These are phyloP conservation scores for Hypsopygia costalis DNA, from an alignment of 2,888 invertebrate species.

Conservation along the genomic window DNA sequence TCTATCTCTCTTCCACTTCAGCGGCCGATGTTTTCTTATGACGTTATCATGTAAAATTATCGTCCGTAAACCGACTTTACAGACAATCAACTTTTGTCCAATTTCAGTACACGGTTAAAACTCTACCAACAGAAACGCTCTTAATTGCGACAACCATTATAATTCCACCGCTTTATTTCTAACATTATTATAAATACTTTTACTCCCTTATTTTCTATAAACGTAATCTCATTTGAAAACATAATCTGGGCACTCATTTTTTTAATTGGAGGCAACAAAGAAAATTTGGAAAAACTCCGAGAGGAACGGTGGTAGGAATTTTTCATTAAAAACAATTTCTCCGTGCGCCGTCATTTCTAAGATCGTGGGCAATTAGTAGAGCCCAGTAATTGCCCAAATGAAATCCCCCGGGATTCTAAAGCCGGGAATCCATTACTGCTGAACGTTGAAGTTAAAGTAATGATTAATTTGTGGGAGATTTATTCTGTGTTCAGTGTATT, in stretches of 20 bases:
- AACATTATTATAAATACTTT: slow-evolving; percentile 4
- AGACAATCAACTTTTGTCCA: too few relatives aligned
- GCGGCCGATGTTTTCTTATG: too few relatives aligned
- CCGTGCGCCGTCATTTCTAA: slow-evolving; percentile 40
- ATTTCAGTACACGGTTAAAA: too few relatives aligned
- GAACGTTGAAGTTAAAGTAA: not conserved
- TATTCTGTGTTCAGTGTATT: not conserved
- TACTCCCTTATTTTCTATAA: not conserved
- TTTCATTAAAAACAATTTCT: slow-evolving; percentile 60
- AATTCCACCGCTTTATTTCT: not conserved
- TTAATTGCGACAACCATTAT: too few relatives aligned
- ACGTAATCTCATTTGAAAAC: slow-evolving; percentile 17
- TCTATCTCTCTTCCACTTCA: too few relatives aligned
- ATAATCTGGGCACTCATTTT: slow-evolving; percentile 15
- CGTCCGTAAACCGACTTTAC: too few relatives aligned
- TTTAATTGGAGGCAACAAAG: slow-evolving; percentile 15
- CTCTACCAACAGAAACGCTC: too few relatives aligned
- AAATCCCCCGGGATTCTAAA: slow-evolving; percentile 34
- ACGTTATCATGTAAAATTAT: too few relatives aligned
- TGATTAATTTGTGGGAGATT: slow-evolving; percentile 6
- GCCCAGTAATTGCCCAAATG: slow-evolving; percentile 46
- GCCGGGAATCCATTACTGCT: slow-evolving; percentile 2
- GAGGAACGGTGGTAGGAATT: slow-evolving; percentile 29
- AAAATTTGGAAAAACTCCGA: slow-evolving; percentile 25
- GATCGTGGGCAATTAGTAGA: slow-evolving; percentile 53